phyloP scores from a whole-genome alignment of 2,888 invertebrate genomes.

The Schizotus pectinicornis region DNA sequence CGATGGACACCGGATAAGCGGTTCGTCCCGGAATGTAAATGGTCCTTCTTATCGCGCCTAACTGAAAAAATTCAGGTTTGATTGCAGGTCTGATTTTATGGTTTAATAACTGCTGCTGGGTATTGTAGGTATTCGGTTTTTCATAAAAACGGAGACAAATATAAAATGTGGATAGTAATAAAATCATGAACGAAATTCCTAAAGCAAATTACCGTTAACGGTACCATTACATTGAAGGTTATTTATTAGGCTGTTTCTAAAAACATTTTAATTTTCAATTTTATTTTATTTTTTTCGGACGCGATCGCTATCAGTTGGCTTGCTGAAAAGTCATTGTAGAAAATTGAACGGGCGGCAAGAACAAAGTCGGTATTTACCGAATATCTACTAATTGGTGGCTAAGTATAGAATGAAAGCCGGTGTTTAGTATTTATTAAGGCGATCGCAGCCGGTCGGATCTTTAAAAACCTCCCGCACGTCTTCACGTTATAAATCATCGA shows the following conservation, averaged over 20 bases:
- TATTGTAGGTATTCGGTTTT: too few species aligned
- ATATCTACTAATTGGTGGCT: constrained; percentile 34
- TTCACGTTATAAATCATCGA: background rate
- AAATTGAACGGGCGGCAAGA: constrained; percentile 34
- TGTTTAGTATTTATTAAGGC: constrained; percentile 4
- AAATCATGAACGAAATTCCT: constrained; percentile 3
- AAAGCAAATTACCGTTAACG: background rate
- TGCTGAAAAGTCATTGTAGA: constrained; percentile 36
- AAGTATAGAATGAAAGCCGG: constrained; percentile 6
- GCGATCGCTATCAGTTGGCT: constrained; percentile 21
- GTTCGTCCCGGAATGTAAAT: too few species aligned
- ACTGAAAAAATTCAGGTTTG: too few species aligned
- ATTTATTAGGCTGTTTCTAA: constrained; percentile 2
- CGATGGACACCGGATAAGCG: too few species aligned
- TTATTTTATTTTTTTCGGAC: background rate
- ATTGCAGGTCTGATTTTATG: too few species aligned
- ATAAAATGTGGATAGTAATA: background rate
- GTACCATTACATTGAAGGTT: background rate
- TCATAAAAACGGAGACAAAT: too few species aligned
- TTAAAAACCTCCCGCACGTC: background rate
- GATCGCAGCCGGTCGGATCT: constrained; percentile 1
- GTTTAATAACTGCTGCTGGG: too few species aligned
- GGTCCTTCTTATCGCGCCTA: too few species aligned
- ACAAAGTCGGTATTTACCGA: constrained; percentile 31
- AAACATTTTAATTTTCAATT: constrained; percentile 8